Evolutionary conservation across 2,797 vertebrate genomes (phyloP), one percentile per base, ranked within the genome.

Genomic region (Pelobates cultripes): DNA sequence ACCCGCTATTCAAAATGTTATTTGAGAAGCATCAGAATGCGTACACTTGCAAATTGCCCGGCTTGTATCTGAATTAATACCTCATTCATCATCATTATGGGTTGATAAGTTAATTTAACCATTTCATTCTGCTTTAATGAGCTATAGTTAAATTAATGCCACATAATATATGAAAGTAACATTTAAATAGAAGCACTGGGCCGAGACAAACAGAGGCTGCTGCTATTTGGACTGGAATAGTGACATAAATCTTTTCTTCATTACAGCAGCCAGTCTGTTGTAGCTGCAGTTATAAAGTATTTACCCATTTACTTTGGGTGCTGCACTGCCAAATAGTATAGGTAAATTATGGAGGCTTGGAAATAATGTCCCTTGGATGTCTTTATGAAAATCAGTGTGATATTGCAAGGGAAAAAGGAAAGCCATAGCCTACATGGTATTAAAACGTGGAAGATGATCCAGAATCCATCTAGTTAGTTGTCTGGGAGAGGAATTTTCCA

Each of bases 21-120:
- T 99, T 99, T 99, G 95, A 98, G 95, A 98, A 97, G 95, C 95
- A 99, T 99, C 96, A 98, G 96, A 99, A 99, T 94, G 94, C 95
- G 94, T 96, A 96, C 97, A 98, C 96, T 96, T 97, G 97, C 97
- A 99, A 99, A 99, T 99, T 97, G 96, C 95, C 96, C 96, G 97
- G 96, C 97, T 99, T 99, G 98, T 98, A 98, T 97, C 94, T 97
- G 97, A 98, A 98, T 98, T 98, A 99, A 99, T 98, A 97, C 95
- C 96, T 94, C 97, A 98, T 99, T 99, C 97, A 99, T 99, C 98
- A 99, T 99, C 97, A 98, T 99, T 99, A 99, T 97, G 96, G 94
- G 95, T 96, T 99, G 98, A 99, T 99, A 98, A 98, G 97, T 97
- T 98, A 99, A 99, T 99, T 98, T 99, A 99, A 99, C 97, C 97